Percentiles rank a stretch among this genome's conserved stretches.
phyloP scores from a whole-genome alignment of 1,140 invertebrate species.

The Mylabris phalerata region DNA sequence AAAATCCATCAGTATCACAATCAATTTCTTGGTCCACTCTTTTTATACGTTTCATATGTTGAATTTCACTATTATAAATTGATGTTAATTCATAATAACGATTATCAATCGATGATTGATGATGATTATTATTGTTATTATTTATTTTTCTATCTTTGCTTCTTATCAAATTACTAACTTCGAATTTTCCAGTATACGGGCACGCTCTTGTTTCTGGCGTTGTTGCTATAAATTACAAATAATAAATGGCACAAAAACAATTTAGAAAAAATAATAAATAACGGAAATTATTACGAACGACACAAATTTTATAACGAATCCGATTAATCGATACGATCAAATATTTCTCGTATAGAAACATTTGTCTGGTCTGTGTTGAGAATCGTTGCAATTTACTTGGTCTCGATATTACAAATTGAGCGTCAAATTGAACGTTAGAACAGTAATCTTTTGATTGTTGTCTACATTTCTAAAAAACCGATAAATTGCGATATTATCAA shows the following conservation, averaged over 20 bases:
- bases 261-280: background rate
- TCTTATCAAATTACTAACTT: conserved; percentile 51
- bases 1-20: conserved; percentile 46
- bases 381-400: too few relatives aligned
- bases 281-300: conserved; percentile 1
- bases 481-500: too few relatives aligned
- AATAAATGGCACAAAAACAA: background rate
- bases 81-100: conserved; percentile 37
- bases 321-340: too few relatives aligned
- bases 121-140: conserved; percentile 13
- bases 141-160: conserved; percentile 36
- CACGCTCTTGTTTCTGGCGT: conserved; percentile 56
- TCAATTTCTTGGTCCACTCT: conserved; percentile 40
- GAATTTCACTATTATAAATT: conserved; percentile 11
- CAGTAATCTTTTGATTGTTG: too few relatives aligned
- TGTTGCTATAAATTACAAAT: conserved; percentile 51
- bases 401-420: too few relatives aligned
- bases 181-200: conserved; percentile 62
- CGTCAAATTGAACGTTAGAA: too few relatives aligned
- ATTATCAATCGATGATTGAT: conserved; percentile 5
- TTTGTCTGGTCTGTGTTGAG: too few relatives aligned
- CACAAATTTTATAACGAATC: background rate
- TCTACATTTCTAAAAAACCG: too few relatives aligned
- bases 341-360: too few relatives aligned
- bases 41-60: conserved; percentile 28